Conservation (phyloP, 2,888 invertebrate genomes). For the Melinopterus prodromus region DNA sequence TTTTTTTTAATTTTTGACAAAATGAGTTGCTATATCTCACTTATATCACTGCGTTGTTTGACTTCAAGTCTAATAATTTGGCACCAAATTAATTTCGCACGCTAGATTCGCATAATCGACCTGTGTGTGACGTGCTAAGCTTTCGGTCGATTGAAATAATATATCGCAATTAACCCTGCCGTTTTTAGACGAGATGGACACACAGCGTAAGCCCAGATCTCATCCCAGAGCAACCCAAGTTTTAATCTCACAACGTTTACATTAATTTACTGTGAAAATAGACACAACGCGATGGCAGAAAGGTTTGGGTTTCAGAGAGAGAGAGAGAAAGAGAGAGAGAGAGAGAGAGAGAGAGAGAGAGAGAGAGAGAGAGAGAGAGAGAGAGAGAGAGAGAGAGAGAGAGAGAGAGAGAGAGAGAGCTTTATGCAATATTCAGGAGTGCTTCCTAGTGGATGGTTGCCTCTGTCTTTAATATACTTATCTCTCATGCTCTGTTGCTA, state of each 20-base stretch:
- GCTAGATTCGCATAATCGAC: no score
- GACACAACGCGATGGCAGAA: not conserved
- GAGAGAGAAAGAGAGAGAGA: no score
- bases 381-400: no score
- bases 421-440: not conserved
- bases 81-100: no score
- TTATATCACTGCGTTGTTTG: no score
- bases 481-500: not conserved
- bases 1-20: no score
- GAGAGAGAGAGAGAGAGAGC: not conserved
- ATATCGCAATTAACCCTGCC: not conserved
- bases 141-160: not conserved
- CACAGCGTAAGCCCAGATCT: not conserved
- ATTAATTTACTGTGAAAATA: conserved; percentile 4
- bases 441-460: not conserved
- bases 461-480: not conserved
- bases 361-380: no score
- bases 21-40: no score
- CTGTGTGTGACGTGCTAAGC: not conserved
- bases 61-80: no score
- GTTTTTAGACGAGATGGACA: not conserved
- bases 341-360: no score
- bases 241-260: not conserved
- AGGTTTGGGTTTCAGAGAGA: not conserved
- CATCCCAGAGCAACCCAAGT: not conserved